A percentile compares a stretch with the other conserved stretches of the same genome.
These are phyloP conservation scores for Oscheius sp. DNA, from an alignment of 1,140 invertebrate species.

Conservation along the genomic window DNA sequence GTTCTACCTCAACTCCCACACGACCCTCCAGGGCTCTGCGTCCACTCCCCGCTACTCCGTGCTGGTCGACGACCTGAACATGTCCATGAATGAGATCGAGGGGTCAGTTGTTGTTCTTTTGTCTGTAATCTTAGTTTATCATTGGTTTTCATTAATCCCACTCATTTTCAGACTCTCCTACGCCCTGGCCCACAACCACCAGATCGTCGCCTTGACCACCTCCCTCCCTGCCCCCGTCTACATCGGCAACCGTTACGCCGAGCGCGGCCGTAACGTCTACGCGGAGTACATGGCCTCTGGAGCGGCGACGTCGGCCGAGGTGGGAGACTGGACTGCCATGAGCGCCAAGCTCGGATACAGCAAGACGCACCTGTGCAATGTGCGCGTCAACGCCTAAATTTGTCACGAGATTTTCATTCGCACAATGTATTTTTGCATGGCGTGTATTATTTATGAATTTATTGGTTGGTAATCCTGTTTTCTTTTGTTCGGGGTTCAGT, in stretches of 20 bases:
- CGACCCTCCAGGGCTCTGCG: conserved; percentile 35
- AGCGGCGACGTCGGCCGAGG: too few relatives aligned
- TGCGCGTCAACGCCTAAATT: too few relatives aligned
- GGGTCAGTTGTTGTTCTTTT: not conserved
- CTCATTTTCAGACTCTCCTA: conserved; percentile 15
- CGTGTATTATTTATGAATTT: too few relatives aligned
- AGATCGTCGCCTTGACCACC: conserved; percentile 32
- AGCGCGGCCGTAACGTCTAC: conserved; percentile 30
- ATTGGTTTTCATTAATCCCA: not conserved
- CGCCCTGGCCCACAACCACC: conserved; percentile 10
- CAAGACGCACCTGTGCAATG: too few relatives aligned
- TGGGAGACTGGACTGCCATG: too few relatives aligned
- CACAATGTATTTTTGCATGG: too few relatives aligned
- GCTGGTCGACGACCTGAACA: conserved; percentile 24
- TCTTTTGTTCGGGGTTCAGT: too few relatives aligned
- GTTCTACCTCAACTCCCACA: conserved; percentile 41
- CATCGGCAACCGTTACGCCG: conserved; percentile 36
- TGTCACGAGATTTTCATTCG: too few relatives aligned
- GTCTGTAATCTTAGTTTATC: not conserved
- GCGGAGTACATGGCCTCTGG: not conserved
- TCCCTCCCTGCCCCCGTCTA: conserved; percentile 41
- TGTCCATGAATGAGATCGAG: conserved; percentile 30
- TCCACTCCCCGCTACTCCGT: conserved; percentile 38
- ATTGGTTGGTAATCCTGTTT: too few relatives aligned
- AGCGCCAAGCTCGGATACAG: too few relatives aligned